Conservation (phyloP, 2,113 vertebrate species). For the Perca fluviatilis region DNA sequence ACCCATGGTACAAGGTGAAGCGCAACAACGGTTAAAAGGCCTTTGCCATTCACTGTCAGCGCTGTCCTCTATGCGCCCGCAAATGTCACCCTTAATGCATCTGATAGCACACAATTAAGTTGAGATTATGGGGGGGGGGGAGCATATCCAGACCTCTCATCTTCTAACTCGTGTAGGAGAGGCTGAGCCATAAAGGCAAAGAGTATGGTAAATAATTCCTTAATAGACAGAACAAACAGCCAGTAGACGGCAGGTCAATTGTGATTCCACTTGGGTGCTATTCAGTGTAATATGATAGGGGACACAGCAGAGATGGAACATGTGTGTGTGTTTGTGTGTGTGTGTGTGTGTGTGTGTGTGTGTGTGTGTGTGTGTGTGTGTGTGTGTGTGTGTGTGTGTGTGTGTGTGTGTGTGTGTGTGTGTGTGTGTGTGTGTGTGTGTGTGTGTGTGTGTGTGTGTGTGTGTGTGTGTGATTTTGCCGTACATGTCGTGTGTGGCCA, state of each 20-base stretch:
- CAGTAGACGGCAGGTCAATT: constrained; percentile 27
- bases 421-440: too few species aligned
- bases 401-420: not conserved
- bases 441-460: constrained; percentile 2
- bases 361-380: too few species aligned
- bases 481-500: constrained; percentile 16
- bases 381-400: not conserved
- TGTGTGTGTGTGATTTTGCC: not conserved
- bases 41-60: constrained; percentile 38
- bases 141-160: constrained; percentile 7
- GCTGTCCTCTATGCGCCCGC: constrained; percentile 40
- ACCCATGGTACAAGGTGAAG: constrained; percentile 3
- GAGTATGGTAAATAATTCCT: constrained; percentile 47
- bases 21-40: constrained; percentile 2
- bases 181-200: constrained; percentile 27
- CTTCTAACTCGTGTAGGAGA: not conserved
- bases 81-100: constrained; percentile 58
- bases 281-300: constrained; percentile 26
- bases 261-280: constrained; percentile 19
- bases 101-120: constrained; percentile 45
- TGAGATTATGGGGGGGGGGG: constrained; percentile 48
- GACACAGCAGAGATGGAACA: not conserved
- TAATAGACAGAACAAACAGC: constrained; percentile 44
- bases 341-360: too few species aligned
- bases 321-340: too few species aligned